These are phyloP conservation scores for Pharmacophagus antenor DNA, from an alignment of 2,888 invertebrate species.

Conservation along the genomic window DNA sequence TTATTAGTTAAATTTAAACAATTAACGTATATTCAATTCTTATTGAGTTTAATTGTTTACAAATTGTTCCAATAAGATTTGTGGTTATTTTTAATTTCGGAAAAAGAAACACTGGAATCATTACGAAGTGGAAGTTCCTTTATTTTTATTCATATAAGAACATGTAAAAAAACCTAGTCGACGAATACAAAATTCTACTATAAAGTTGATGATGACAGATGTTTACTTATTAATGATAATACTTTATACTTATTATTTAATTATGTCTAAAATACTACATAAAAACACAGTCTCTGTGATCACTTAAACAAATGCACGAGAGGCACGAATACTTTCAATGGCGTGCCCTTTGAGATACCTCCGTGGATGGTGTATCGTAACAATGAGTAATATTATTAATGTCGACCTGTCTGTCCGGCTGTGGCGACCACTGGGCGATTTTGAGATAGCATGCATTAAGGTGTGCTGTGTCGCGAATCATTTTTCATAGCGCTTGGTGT, in stretches of 20 bases:
- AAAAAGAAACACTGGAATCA: no score
- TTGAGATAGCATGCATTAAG: slow-evolving; percentile 69
- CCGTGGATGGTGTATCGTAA: slow-evolving; percentile 53
- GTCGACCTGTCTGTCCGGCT: slow-evolving; percentile 63
- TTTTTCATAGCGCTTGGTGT: slow-evolving; percentile 39
- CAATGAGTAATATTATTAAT: slow-evolving; percentile 77
- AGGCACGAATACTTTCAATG: slow-evolving; percentile 40
- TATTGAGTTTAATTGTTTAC: no score
- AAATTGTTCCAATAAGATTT: no score
- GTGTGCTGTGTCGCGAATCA: slow-evolving; percentile 56
- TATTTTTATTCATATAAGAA: no score
- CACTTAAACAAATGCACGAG: slow-evolving; percentile 10
- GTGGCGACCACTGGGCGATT: slow-evolving; percentile 49
- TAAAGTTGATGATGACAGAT: no score
- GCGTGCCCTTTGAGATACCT: slow-evolving; percentile 46
- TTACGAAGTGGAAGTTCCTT: no score
- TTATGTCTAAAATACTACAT: background rate
- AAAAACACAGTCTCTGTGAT: slow-evolving; percentile 12
- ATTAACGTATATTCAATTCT: no score
- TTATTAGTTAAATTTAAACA: background rate
- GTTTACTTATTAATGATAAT: background rate
- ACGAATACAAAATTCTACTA: background rate
- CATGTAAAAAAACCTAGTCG: no score
- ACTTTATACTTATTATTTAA: background rate
- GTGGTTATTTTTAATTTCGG: no score